A percentile compares a stretch with the other conserved stretches of the same genome.
Conservation (phyloP, 1,140 invertebrate genomes). For the Ostrea edulis region DNA sequence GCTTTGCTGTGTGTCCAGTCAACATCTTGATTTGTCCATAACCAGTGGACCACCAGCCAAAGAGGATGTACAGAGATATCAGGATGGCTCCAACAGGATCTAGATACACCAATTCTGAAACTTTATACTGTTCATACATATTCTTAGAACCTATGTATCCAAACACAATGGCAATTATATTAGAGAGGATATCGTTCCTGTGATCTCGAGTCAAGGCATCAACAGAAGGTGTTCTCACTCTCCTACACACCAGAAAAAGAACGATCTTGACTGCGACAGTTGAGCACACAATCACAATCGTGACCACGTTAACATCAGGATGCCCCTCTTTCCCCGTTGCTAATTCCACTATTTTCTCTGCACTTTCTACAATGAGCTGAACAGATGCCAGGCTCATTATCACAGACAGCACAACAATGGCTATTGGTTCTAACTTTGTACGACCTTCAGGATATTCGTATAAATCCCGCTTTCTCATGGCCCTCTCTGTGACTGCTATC, state of each 20-base stretch:
- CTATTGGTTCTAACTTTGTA: constrained; percentile 80
- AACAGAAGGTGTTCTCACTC: constrained; percentile 65
- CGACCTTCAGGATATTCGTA: constrained; percentile 80
- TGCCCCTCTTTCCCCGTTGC: constrained; percentile 42
- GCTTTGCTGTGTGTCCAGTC: constrained; percentile 78
- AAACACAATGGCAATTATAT: constrained; percentile 76
- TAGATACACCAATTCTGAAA: constrained; percentile 72
- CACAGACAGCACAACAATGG: constrained; percentile 79
- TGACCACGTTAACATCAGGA: constrained; percentile 70
- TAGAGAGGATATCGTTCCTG: constrained; percentile 80
- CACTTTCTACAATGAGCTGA: constrained; percentile 79
- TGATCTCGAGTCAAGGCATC: constrained; percentile 79
- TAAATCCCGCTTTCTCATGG: constrained; percentile 76
- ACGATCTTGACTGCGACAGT: constrained; percentile 79
- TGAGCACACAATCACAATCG: constrained; percentile 76
- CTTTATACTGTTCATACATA: constrained; percentile 55
- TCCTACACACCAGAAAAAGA: constrained; percentile 76
- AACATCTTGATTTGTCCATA: constrained; percentile 75
- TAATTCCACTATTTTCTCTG: constrained; percentile 70
- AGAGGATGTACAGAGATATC: constrained; percentile 78
- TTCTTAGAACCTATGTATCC: constrained; percentile 74
- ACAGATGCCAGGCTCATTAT: constrained; percentile 81
- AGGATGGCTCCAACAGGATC: constrained; percentile 81
- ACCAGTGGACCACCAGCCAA: constrained; percentile 77
- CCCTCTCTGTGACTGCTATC: constrained; percentile 77